phyloP scores from a whole-genome alignment of 2,888 invertebrate genomes.

The Harpalus rubripes region DNA sequence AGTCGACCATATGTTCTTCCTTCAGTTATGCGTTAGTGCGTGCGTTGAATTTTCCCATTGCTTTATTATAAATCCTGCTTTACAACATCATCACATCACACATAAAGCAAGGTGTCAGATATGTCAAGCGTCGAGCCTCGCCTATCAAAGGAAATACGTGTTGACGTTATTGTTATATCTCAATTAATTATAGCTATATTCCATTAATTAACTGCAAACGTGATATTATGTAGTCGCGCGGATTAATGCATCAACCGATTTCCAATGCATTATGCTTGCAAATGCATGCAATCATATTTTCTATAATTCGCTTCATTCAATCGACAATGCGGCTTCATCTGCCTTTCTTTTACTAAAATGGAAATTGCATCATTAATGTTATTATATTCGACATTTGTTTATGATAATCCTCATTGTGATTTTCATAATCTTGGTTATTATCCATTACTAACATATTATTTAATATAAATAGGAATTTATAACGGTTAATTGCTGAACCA shows the following conservation, averaged over 20 bases:
- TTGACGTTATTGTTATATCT: constrained; percentile 50
- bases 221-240: constrained; percentile 12
- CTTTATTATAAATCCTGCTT: too few species aligned
- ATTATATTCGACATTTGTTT: neutral
- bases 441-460: too few species aligned
- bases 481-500: too few species aligned
- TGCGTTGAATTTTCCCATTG: too few species aligned
- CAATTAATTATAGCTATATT: constrained; percentile 43
- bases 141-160: constrained; percentile 51
- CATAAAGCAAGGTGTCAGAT: neutral
- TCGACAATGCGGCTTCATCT: neutral
- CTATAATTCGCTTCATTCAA: neutral
- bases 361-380: constrained; percentile 9
- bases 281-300: neutral
- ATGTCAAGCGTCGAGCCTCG: neutral
- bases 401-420: neutral
- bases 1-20: too few species aligned
- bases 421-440: too few species aligned
- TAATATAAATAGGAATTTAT: too few species aligned
- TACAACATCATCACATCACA: too few species aligned
- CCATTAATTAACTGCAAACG: constrained; percentile 35
- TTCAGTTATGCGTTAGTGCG: too few species aligned
- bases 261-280: neutral
- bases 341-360: neutral
- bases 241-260: constrained; percentile 41